A percentile compares a stretch with the other conserved stretches of the same genome.
phyloP scores from a whole-genome alignment of 1,140 invertebrate genomes.

The Trissolcus basalis region DNA sequence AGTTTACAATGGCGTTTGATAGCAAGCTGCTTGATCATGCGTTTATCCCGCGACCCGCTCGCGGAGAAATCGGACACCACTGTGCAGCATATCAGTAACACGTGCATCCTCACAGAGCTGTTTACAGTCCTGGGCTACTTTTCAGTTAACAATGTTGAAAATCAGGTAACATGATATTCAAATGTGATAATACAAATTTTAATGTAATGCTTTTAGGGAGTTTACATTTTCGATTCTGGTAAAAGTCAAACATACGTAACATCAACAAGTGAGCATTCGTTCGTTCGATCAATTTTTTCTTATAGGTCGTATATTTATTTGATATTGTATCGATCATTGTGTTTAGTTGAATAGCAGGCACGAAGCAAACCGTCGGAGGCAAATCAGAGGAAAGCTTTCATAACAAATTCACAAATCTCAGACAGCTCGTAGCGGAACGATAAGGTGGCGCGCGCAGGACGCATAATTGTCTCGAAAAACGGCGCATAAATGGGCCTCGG shows the following conservation, averaged over 20 bases:
- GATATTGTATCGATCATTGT: no score
- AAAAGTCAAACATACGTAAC: no score
- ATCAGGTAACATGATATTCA: slow-evolving; percentile 82
- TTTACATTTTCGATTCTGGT: no score
- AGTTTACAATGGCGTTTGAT: slow-evolving; percentile 93
- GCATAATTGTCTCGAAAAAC: slow-evolving; percentile 32
- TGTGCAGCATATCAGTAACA: slow-evolving; percentile 62
- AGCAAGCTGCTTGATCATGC: slow-evolving; percentile 84
- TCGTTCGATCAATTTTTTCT: background rate
- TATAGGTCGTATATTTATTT: no score
- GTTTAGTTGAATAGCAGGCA: no score
- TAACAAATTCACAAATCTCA: no score
- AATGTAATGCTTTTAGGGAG: background rate
- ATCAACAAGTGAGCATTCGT: background rate
- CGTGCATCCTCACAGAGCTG: slow-evolving; percentile 82
- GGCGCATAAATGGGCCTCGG: slow-evolving; percentile 4
- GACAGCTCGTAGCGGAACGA: background rate
- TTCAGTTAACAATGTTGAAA: slow-evolving; percentile 85
- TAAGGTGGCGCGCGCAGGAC: slow-evolving; percentile 9
- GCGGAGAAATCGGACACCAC: slow-evolving; percentile 68
- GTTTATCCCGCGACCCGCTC: slow-evolving; percentile 83
- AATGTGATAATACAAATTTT: slow-evolving; percentile 13
- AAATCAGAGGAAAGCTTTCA: no score
- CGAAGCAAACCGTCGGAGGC: no score
- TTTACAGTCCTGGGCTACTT: slow-evolving; percentile 89